Evolutionary conservation across 2,888 invertebrate genomes (phyloP), one percentile per base, ranked within the genome.

Genomic region (Petrolisthes cinctipes): DNA sequence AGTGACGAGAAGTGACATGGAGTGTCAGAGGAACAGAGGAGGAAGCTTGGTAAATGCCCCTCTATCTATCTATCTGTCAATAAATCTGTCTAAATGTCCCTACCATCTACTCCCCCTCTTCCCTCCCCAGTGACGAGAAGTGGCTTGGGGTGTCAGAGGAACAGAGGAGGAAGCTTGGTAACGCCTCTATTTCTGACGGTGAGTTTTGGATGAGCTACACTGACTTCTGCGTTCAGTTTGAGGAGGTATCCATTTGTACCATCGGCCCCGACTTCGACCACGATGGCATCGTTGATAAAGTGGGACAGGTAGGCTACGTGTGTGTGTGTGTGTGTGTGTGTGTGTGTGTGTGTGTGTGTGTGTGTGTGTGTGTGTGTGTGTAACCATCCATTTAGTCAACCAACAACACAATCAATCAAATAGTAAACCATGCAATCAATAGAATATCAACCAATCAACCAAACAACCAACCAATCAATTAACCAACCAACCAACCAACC

Each of bases 171-270:
- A 91, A 91, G 54, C 91, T 93, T 80, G 92, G 92, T 9, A 91
- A 92, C 79, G 91, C 91, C 78, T 91, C 92, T 2, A 92, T 92
- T 68, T 92, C 92, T 51, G 93, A 94, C 90, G 94, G 94, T 4
- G 94, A 94, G 91, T 94, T 93, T 91, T 94, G 94, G 94, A 93
- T 94, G 93, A 92, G 92, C 14, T 93, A 92, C 91, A 90, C 92
- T 61, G 93, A 94, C 90, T 94, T 93, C 91, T 92, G 92, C 89
- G 91, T 91, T 17, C 93, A 93, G 89, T 94, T 93, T 91, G 92
- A 93, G 82, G 93, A 93, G 90, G 92, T 93, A 4, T 93, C 93
- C 6, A 92, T 94, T 17, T 93, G 93, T 91, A 93, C 93, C 4
- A 91, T 93, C 80, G 93, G 93, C 2, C 93, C 93, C 0, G 93